phyloP scores from a whole-genome alignment of 2,797 vertebrate species.

The Sebastes baramenuke region DNA sequence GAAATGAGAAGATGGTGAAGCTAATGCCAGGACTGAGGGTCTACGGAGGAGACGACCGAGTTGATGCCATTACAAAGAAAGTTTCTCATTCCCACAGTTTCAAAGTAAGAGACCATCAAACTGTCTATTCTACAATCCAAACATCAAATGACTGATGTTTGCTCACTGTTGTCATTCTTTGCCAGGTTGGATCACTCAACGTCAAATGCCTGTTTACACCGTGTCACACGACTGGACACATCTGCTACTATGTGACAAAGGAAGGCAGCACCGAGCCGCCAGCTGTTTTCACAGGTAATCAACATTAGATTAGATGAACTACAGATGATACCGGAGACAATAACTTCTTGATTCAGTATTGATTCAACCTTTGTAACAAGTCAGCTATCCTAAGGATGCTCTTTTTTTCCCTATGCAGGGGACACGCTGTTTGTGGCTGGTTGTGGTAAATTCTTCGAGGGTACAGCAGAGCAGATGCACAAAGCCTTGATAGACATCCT shows the following conservation, averaged over 20 bases:
- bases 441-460: constrained; percentile 98
- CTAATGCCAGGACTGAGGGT: constrained; percentile 89
- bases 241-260: constrained; percentile 96
- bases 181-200: constrained; percentile 91
- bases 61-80: constrained; percentile 91
- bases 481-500: constrained; percentile 91
- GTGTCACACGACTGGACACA: constrained; percentile 97
- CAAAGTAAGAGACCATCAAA: constrained; percentile 83
- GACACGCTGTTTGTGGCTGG: constrained; percentile 96
- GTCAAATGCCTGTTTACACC: constrained; percentile 95
- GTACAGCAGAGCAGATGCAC: constrained; percentile 96
- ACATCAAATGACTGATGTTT: not conserved
- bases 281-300: constrained; percentile 91
- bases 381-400: not conserved
- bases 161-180: not conserved
- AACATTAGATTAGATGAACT: not conserved
- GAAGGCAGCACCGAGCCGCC: constrained; percentile 89
- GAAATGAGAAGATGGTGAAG: constrained; percentile 94
- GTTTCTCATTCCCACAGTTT: constrained; percentile 90
- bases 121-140: not conserved
- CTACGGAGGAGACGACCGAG: constrained; percentile 91
- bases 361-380: not conserved
- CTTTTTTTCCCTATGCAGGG: constrained; percentile 74
- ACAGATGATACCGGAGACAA: not conserved
- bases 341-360: not conserved